phyloP scores from a whole-genome alignment of 2,113 vertebrate genomes.

The Entosphenus tridentatus region DNA sequence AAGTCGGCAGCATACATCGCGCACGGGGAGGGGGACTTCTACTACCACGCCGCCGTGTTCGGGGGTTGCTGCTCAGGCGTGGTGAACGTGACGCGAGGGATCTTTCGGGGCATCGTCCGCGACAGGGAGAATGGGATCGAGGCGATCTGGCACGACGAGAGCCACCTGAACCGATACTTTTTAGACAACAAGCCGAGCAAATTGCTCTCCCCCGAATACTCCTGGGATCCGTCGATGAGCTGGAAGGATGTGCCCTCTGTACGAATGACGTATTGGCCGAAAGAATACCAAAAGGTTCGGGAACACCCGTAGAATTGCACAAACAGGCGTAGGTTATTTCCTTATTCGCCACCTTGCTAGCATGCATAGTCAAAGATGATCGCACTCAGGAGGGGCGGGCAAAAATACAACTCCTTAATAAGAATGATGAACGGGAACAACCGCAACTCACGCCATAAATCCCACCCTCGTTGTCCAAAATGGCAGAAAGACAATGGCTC shows the following conservation, averaged over 20 bases:
- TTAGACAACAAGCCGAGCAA: conserved; percentile 29
- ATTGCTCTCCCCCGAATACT: conserved; percentile 40
- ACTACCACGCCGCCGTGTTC: conserved; percentile 38
- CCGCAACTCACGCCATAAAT: no score
- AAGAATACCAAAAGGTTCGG: neutral
- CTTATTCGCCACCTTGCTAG: no score
- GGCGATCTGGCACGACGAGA: conserved; percentile 42
- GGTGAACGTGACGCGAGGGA: conserved; percentile 18
- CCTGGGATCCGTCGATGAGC: conserved; percentile 20
- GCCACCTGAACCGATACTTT: conserved; percentile 38
- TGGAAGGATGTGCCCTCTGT: neutral
- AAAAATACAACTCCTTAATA: no score
- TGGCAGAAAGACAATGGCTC: no score
- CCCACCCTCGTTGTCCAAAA: no score
- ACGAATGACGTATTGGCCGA: neutral
- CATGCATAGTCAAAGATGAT: no score
- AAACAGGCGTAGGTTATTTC: no score
- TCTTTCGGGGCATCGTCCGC: conserved; percentile 18
- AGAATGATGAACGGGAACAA: no score
- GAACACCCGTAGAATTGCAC: no score
- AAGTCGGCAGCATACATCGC: conserved; percentile 23
- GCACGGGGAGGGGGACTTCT: conserved; percentile 21
- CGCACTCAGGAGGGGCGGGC: no score
- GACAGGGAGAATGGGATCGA: conserved; percentile 27
- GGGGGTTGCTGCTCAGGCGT: conserved; percentile 26